phyloP scores from a whole-genome alignment of 1,140 invertebrate species.

The Brachionus angularis region DNA sequence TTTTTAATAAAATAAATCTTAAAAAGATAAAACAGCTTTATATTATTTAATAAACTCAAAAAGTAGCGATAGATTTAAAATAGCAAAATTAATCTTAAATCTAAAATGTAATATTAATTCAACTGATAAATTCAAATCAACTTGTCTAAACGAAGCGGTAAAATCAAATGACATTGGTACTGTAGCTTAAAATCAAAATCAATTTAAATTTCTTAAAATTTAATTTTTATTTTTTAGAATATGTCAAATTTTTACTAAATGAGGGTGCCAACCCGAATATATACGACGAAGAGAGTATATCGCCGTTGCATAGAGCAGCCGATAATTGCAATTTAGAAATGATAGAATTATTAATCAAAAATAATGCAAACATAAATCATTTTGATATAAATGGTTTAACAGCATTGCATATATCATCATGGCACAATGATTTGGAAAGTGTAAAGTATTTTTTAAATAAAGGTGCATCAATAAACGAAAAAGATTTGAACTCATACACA shows the following conservation, averaged over 20 bases:
- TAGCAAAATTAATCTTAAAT: not conserved
- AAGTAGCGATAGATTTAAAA: not conserved
- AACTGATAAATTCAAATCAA: not conserved
- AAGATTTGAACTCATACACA: constrained; percentile 5
- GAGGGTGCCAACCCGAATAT: not conserved
- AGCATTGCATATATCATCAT: constrained; percentile 24
- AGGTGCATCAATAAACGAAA: constrained; percentile 15
- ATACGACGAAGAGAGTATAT: not conserved
- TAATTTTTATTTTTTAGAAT: not conserved
- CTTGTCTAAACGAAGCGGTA: constrained; percentile 14
- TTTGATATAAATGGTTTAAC: constrained; percentile 28
- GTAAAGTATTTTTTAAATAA: not conserved
- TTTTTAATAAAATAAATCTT: not conserved
- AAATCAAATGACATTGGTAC: not conserved
- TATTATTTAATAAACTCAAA: constrained; percentile 14
- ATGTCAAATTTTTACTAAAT: not conserved
- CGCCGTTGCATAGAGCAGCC: constrained; percentile 1
- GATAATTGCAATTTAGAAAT: constrained; percentile 32
- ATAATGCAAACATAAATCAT: constrained; percentile 3
- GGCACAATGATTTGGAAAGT: constrained; percentile 21
- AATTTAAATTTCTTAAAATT: not conserved
- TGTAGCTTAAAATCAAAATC: not conserved
- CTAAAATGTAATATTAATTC: not conserved
- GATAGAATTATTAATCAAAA: not conserved
- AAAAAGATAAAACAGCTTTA: not conserved